phyloP scores from a whole-genome alignment of 2,797 vertebrate species.

The Smutsia temminckii region DNA sequence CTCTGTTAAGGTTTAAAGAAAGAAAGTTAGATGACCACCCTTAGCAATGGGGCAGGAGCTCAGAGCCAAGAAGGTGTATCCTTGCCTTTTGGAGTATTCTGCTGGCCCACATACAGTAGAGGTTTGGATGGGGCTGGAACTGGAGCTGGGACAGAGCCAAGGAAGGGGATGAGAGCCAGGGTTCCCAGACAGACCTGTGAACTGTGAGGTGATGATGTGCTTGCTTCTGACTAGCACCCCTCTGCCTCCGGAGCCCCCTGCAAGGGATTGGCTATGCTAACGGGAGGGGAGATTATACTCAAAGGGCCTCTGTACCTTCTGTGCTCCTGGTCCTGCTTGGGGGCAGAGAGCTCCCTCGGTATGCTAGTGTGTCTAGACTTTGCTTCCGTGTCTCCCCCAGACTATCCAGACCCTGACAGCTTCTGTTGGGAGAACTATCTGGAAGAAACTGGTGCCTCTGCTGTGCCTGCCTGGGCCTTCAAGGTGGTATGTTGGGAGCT shows the following conservation, averaged over 20 bases:
- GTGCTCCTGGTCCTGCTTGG: not conserved
- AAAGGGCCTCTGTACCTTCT: not conserved
- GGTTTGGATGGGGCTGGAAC: not conserved
- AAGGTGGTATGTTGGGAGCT: slow-evolving; percentile 89
- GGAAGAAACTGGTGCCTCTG: slow-evolving; percentile 93
- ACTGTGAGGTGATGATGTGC: not conserved
- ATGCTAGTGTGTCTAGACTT: not conserved
- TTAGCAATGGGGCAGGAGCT: not conserved
- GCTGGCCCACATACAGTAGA: accelerated
- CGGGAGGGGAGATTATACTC: not conserved
- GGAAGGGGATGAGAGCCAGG: not conserved
- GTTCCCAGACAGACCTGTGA: not conserved
- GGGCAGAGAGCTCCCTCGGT: not conserved
- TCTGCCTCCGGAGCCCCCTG: not conserved
- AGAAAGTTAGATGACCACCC: not conserved
- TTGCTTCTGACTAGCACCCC: not conserved
- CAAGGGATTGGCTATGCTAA: not conserved
- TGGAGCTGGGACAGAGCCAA: not conserved
- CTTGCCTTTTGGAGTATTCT: not conserved
- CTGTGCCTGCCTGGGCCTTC: slow-evolving; percentile 92
- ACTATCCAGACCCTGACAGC: slow-evolving; percentile 94
- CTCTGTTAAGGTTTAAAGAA: not conserved
- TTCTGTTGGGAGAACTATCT: slow-evolving; percentile 97
- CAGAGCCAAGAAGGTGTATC: not conserved
- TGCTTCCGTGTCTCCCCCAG: slow-evolving; percentile 82